Percentiles rank a stretch among this genome's conserved stretches.
Conservation (phyloP, 2,113 vertebrate genomes). For the Rafetus swinhoei region DNA sequence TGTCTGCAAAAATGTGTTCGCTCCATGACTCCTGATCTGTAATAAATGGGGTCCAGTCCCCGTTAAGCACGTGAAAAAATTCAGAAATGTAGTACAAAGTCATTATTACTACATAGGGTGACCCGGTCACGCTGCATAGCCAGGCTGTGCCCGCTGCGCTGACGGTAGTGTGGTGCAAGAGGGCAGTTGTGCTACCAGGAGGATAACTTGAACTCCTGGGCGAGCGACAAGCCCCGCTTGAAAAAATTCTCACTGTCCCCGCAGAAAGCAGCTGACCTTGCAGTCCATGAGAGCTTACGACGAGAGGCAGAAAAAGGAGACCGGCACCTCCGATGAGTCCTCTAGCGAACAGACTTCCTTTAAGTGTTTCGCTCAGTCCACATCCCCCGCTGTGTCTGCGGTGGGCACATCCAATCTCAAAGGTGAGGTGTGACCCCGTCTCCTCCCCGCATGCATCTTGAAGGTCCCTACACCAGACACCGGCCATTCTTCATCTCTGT, state of each 20-base stretch:
- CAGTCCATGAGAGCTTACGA: slow-evolving; percentile 96
- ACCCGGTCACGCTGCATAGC: not conserved
- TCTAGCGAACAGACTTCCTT: slow-evolving; percentile 94
- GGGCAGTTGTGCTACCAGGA: not conserved
- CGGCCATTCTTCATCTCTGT: rapidly evolving
- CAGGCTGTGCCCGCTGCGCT: no score
- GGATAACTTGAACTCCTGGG: not conserved
- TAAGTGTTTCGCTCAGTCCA: slow-evolving; percentile 92
- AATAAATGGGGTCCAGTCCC: not conserved
- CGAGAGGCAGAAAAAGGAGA: slow-evolving; percentile 95
- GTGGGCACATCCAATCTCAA: slow-evolving; percentile 92
- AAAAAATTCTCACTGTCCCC: not conserved
- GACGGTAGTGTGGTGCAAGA: no score
- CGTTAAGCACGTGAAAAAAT: not conserved
- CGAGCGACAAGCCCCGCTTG: no score
- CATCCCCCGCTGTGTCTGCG: slow-evolving; percentile 88
- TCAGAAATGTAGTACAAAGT: not conserved
- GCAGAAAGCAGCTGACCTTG: slow-evolving; percentile 95
- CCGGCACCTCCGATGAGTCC: slow-evolving; percentile 93
- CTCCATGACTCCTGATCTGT: not conserved
- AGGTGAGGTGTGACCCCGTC: slow-evolving; percentile 78
- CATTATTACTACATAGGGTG: not conserved
- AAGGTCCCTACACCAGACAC: no score
- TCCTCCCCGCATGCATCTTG: rapidly evolving
- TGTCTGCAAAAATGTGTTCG: not conserved